Evolutionary conservation across 2,797 vertebrate species (phyloP).

Genomic region (Enteromius afrohamiltoni): DNA sequence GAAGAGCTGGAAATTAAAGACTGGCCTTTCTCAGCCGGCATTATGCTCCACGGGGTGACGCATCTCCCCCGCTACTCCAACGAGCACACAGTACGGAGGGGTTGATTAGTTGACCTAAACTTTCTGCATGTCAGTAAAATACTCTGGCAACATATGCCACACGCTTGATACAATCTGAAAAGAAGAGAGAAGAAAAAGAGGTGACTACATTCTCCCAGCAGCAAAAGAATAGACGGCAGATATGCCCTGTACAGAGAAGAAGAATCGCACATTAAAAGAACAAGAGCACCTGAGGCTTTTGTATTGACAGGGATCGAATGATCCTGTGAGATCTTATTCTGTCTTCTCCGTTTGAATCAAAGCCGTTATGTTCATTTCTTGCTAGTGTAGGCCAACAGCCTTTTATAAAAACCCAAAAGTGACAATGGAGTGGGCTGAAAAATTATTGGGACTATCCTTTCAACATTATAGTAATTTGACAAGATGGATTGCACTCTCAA

Average conservation of each 20-base stretch:
- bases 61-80: conserved; percentile 68
- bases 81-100: conserved; percentile 71
- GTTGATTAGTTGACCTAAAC: conserved; percentile 79
- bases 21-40: conserved; percentile 76
- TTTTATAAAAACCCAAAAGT: conserved; percentile 64
- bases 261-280: conserved; percentile 17
- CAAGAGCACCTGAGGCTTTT: conserved; percentile 45
- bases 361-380: conserved; percentile 56
- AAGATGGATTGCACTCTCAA: conserved; percentile 66
- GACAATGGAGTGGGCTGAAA: conserved; percentile 55
- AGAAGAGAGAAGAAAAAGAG: conserved; percentile 41
- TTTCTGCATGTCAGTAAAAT: conserved; percentile 71
- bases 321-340: conserved; percentile 45
- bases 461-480: conserved; percentile 66
- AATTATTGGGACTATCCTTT: conserved; percentile 69
- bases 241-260: conserved; percentile 25
- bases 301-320: conserved; percentile 42
- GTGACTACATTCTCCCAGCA: conserved; percentile 19
- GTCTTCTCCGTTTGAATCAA: conserved; percentile 49
- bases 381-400: conserved; percentile 43
- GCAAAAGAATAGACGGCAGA: conserved; percentile 44
- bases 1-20: conserved; percentile 77
- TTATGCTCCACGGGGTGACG: conserved; percentile 75
- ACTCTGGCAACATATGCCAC: conserved; percentile 66
- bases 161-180: conserved; percentile 54